Conservation (phyloP, 2,113 vertebrate species). For the Rattus rattus region DNA sequence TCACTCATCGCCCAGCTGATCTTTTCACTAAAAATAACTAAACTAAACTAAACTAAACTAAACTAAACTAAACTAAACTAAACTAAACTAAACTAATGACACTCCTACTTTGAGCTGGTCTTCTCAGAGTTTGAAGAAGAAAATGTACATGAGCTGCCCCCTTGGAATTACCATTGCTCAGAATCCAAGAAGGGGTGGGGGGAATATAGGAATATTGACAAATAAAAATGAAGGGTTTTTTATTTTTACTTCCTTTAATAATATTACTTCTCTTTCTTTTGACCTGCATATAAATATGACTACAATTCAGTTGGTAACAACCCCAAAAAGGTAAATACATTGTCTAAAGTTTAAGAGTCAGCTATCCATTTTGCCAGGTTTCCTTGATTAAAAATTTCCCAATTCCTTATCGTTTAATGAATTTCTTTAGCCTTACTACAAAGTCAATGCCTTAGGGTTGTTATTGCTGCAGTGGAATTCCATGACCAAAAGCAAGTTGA, state of each 20-base stretch:
- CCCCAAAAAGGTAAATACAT: neutral
- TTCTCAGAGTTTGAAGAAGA: neutral
- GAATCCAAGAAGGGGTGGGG: neutral
- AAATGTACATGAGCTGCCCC: neutral
- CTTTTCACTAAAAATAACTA: neutral
- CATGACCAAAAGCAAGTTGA: neutral
- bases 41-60: too few relatives aligned
- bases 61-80: neutral
- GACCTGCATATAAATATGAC: neutral
- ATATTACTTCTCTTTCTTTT: neutral
- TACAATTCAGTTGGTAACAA: neutral
- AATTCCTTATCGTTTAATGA: neutral
- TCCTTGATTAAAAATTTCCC: neutral
- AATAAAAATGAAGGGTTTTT: neutral
- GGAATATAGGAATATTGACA: neutral
- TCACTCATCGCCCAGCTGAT: neutral
- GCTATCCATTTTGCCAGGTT: neutral
- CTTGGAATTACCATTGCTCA: too few relatives aligned
- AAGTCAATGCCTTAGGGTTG: neutral
- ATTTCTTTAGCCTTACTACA: constrained; percentile 8
- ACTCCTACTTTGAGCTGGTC: neutral
- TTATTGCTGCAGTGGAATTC: neutral
- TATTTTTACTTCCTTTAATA: neutral
- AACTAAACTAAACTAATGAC: neutral
- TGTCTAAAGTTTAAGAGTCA: constrained; percentile 39